Conservation (phyloP, 2,888 invertebrate genomes). For the Chymomyza caudatula region DNA sequence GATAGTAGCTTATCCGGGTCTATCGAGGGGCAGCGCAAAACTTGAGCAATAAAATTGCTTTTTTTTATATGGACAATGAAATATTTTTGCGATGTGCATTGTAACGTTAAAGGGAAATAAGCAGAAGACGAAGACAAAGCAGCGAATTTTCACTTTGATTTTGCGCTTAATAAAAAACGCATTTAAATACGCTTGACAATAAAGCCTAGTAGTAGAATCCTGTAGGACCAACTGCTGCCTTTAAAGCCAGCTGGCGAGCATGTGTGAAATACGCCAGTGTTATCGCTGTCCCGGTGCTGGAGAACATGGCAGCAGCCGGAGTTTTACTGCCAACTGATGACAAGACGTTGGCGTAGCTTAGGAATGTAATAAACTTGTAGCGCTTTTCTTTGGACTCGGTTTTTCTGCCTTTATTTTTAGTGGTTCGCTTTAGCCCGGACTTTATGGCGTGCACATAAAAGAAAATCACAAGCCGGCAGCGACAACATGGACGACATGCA, state of each 20-base stretch:
- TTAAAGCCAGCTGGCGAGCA: constrained; percentile 32
- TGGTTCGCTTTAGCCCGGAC: constrained; percentile 2
- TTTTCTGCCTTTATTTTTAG: constrained; percentile 6
- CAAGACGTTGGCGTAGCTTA: constrained; percentile 49
- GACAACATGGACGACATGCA: not conserved
- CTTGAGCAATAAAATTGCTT: constrained; percentile 71
- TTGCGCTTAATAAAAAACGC: constrained; percentile 69
- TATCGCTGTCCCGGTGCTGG: not conserved
- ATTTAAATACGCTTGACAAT: constrained; percentile 71
- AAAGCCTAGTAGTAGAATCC: constrained; percentile 26
- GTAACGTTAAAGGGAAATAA: not conserved
- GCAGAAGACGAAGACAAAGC: constrained; percentile 1
- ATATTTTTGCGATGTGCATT: not conserved
- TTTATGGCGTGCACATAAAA: constrained; percentile 64
- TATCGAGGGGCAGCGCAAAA: constrained; percentile 63
- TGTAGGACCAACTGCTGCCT: not conserved
- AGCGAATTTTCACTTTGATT: constrained; percentile 59
- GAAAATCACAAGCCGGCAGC: constrained; percentile 49
- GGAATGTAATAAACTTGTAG: constrained; percentile 63
- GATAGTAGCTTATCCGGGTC: constrained; percentile 47
- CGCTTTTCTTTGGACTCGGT: constrained; percentile 10
- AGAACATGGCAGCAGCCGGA: constrained; percentile 11
- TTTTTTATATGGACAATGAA: constrained; percentile 45
- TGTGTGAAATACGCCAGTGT: not conserved
- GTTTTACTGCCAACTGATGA: constrained; percentile 59